Evolutionary conservation across 2,797 vertebrate genomes (phyloP).

Genomic region (Salmo trutta): DNA sequence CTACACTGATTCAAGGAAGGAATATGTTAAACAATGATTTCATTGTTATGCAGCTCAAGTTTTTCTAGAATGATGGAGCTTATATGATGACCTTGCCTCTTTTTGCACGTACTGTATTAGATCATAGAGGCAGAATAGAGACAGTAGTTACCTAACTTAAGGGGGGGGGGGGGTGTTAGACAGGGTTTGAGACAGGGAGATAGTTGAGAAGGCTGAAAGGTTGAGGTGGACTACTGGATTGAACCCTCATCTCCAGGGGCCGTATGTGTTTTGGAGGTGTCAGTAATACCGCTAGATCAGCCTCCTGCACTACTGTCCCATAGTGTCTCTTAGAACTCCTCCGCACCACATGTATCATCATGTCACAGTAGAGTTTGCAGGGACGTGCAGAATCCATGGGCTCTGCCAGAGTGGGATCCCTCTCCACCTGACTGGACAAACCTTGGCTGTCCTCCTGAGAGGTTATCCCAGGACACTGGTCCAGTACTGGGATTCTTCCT

Average conservation of each 20-base stretch:
- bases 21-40: not conserved
- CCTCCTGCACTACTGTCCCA: not conserved
- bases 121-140: no score
- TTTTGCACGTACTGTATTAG: no score
- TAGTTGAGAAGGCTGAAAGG: not conserved
- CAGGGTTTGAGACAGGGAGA: not conserved
- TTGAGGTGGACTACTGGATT: not conserved
- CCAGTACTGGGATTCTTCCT: not conserved
- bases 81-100: no score
- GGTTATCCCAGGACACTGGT: slow-evolving; percentile 14
- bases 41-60: no score
- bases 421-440: not conserved
- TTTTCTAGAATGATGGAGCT: no score
- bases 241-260: not conserved
- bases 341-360: slow-evolving; percentile 1
- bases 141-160: not conserved
- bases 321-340: not conserved
- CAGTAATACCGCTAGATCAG: not conserved
- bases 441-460: slow-evolving; percentile 11
- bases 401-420: slow-evolving; percentile 13
- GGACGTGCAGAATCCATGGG: slow-evolving; percentile 34
- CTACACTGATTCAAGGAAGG: not conserved
- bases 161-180: not conserved
- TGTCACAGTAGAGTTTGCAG: slow-evolving; percentile 26
- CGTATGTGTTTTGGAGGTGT: not conserved